Base-by-base conservation (phyloP, 2,888 invertebrate genomes). In the Meloe dianella region DNA sequence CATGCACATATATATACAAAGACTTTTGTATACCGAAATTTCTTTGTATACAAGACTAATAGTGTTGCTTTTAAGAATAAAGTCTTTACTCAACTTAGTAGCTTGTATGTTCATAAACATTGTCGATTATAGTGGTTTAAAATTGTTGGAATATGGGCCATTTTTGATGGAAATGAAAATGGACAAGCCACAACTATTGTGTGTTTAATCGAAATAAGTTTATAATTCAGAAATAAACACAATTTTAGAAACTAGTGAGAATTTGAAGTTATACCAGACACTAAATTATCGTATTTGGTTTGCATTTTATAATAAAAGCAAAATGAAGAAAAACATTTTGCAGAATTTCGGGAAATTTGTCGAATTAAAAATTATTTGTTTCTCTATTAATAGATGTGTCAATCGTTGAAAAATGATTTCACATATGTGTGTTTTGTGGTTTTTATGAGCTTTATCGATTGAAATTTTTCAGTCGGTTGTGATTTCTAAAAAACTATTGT, bases 31-130 rank as follows among this genome's bases (percentile, higher is more conserved):
- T 20, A 20, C 8, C 0, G 41, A 41, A 6, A 4, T 20, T 56
- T 60, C 60, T 61, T 60, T 51, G 41, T 24, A 51, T 24, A 51
- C 65, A 68, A 59, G 24, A 47, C n/a, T 2, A 9, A 24, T 24
- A 51, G 22, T 51, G 51, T 24, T 51, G 51, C 3, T 51, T 51
- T 51, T 24, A 51, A 24, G 9, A 47, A 9, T 9, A 47, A 20
- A 20, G 9, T 6, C n/a, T 12, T 12, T 35, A 12, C 12, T 1
- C 7, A 30, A 30, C 30, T 30, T 30, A 14, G 41, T 6, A 17
- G 17, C n/a, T 47, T 10, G 20, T 47, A 47, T 35, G 14, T 2
- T n/a, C n/a, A n/a, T n/a, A n/a, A n/a, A n/a, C n/a, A n/a, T n/a
- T n/a, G n/a, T n/a, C n/a, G n/a, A n/a, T n/a, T n/a, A n/a, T n/a